Conservation (phyloP, 1,140 invertebrate species). For the Cotesia typhae region DNA sequence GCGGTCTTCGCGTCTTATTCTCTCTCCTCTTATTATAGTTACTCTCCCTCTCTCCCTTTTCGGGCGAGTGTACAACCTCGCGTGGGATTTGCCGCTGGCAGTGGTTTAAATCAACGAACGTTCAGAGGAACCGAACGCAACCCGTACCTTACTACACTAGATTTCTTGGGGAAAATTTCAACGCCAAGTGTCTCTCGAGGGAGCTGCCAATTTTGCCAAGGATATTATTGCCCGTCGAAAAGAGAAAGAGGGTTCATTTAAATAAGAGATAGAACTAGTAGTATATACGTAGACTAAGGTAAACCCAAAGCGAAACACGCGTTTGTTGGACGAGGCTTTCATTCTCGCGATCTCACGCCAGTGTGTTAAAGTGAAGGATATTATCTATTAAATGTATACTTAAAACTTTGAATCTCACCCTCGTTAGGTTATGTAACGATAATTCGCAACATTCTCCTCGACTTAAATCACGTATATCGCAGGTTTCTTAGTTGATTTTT, state of each 20-base stretch:
- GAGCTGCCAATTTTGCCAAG: constrained; percentile 35
- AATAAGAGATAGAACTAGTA: no score
- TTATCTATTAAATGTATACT: not conserved
- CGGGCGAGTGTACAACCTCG: not conserved
- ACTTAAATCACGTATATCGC: no score
- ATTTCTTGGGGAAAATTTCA: not conserved
- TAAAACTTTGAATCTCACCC: not conserved
- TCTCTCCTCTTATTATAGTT: not conserved
- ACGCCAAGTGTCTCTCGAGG: constrained; percentile 15
- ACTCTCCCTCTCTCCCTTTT: no score
- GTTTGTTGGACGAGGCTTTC: not conserved
- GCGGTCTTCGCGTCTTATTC: constrained; percentile 35
- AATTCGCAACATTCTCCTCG: no score
- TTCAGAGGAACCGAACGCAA: not conserved
- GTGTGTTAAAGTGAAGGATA: not conserved
- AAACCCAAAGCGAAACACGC: not conserved
- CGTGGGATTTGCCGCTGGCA: constrained; percentile 1
- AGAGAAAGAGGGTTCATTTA: not conserved
- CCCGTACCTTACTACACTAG: no score
- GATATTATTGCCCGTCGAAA: constrained; percentile 27
- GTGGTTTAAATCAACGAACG: constrained; percentile 1
- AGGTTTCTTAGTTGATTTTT: not conserved
- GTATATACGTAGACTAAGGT: no score
- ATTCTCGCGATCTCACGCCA: not conserved
- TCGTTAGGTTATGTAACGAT: not conserved